phyloP scores from a whole-genome alignment of 2,888 invertebrate genomes.

The Leptopterna dolabrata region DNA sequence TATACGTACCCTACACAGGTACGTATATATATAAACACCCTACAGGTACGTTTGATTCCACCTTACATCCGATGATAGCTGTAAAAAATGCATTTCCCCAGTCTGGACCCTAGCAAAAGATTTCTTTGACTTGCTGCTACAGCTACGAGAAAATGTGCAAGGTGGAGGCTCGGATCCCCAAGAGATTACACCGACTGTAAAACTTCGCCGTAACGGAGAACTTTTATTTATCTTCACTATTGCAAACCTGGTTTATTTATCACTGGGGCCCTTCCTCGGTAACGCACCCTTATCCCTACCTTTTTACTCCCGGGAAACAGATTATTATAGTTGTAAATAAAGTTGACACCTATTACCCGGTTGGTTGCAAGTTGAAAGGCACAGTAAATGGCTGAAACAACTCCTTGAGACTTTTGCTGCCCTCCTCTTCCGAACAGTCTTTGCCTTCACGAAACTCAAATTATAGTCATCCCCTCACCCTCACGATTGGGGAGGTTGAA shows the following conservation, averaged over 20 bases:
- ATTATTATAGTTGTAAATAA: constrained; percentile 11
- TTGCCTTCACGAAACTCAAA: not conserved
- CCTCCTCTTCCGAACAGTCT: not conserved
- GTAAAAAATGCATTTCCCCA: too few species aligned
- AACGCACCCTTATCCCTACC: not conserved
- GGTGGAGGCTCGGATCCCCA: not conserved
- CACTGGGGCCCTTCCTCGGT: not conserved
- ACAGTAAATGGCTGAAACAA: constrained; percentile 1
- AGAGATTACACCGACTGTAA: not conserved
- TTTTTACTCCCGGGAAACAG: not conserved
- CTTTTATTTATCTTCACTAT: constrained; percentile 7
- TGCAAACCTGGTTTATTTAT: not conserved
- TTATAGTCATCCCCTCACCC: not conserved
- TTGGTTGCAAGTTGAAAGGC: not conserved
- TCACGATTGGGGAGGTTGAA: not conserved
- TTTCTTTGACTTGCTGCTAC: not conserved
- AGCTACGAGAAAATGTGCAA: not conserved
- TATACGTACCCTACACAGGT: too few species aligned
- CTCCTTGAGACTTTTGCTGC: not conserved
- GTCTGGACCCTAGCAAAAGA: too few species aligned
- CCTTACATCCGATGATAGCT: too few species aligned
- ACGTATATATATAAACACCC: too few species aligned
- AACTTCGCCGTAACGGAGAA: not conserved
- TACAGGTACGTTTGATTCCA: too few species aligned
- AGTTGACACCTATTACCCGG: constrained; percentile 1